Base-by-base conservation (phyloP, 2,113 vertebrate species). In the Nanorana parkeri region DNA sequence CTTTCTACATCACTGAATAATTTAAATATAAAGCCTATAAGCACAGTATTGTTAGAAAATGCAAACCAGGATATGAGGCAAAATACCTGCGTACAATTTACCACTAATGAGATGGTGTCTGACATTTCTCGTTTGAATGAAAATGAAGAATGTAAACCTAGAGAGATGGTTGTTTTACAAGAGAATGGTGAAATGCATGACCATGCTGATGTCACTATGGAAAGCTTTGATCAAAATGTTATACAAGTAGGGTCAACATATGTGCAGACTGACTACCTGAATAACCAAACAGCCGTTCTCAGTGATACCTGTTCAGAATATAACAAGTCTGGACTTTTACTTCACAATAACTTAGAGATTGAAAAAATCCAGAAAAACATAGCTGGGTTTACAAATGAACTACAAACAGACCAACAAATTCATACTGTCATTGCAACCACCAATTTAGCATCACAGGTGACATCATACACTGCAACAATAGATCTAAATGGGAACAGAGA, bases 401-500 rank as follows among this genome's bases (percentile, higher is more conserved):
- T 58, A 5, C 56, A 58, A 20, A 13, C 15, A 52, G 7, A 56
- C 19, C 3, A 67, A 16, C 7, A 24, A n/a, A 54, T 36, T 55
- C 7, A 21, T 69, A 23, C 17, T 69, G 20, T 19, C 17, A 21
- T 21, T 23, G 15, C 52, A 13, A 29, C 11, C 24, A 5, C 19
- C 3, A 54, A 51, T 0, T 28, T 58, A 17, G 11, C 16, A 60
- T 24, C 26, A 24, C 54, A 69, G 56, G 52, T 17, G 17, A 17
- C 32, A 60, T 28, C 1, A 15, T 23, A 17, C 19, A 54, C 6
- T 13, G 4, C 81, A 32, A 32, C 84, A 17, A 16, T 36, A 29
- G 71, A 85, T n/a, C 24, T 61, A 84, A 19, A 55, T 71, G 51
- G 10, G 55, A 85, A 58, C 6, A 26, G 8, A 63, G 85, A 76